Evolutionary conservation across 2,888 invertebrate genomes (phyloP).

Genomic region (Aphrophora alni): DNA sequence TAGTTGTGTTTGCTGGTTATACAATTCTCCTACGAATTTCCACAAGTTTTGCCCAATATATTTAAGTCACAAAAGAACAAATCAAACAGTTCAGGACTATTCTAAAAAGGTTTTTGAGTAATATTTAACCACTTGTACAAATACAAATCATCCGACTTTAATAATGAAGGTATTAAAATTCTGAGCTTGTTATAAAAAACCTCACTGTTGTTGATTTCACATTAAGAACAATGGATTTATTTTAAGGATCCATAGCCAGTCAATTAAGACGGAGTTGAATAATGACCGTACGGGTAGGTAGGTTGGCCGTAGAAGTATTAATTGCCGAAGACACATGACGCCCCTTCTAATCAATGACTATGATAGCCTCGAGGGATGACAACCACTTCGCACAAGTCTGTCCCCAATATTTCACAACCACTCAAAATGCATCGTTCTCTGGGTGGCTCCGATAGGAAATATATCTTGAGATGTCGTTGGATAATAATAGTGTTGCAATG

Average conservation of each 20-base stretch:
- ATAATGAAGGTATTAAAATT: background rate
- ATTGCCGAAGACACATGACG: background rate
- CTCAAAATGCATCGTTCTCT: background rate
- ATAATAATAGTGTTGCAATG: background rate
- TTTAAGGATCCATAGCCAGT: background rate
- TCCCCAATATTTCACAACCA: background rate
- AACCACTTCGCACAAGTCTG: conserved; percentile 1
- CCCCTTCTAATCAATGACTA: conserved; percentile 2
- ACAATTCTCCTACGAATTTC: too few relatives aligned
- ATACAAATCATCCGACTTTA: too few relatives aligned
- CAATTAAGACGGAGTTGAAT: background rate
- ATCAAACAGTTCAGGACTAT: too few relatives aligned
- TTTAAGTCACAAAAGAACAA: too few relatives aligned
- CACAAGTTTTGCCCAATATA: too few relatives aligned
- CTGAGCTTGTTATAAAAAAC: background rate
- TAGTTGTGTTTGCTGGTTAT: too few relatives aligned
- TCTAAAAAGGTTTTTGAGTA: too few relatives aligned
- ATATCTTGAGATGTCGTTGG: background rate
- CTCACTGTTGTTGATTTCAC: background rate
- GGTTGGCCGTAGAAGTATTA: background rate
- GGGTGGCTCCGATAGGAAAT: background rate
- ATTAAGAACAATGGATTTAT: conserved; percentile 2
- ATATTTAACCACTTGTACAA: too few relatives aligned
- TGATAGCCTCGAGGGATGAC: background rate
- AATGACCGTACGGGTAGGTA: background rate